Base-by-base conservation (phyloP, 1,140 invertebrate species). In the Drosophila aff. region DNA sequence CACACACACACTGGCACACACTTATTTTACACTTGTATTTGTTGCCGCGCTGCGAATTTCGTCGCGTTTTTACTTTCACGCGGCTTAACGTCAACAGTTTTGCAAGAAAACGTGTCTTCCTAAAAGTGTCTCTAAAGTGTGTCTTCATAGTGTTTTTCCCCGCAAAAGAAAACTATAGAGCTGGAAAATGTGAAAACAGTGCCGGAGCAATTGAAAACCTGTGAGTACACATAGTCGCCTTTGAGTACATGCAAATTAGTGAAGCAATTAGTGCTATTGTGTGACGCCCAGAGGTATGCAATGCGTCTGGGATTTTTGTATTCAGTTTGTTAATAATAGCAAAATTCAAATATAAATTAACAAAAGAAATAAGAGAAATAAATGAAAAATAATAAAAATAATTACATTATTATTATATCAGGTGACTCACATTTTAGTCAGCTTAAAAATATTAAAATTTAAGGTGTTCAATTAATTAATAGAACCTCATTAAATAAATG, bases 31-130 rank as follows among this genome's bases (percentile, higher is more conserved):
- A 41, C 18, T 72, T 36, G 55, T 73, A 23, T 61, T 50, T 11
- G 71, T 68, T 71, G 49, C 66, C 50, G 40, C 46, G 31, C 69
- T 71, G 33, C 58, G n/a, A 53, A 43, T 52, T 26, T 44, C 36
- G 58, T 63, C 62, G 72, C 66, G 77, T 81, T 84, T 77, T 85
- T 81, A 85, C 82, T 85, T 84, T 84, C 73, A 62, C 81, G 81
- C 73, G 81, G 33, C 16, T 74, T 4, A 68, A 71, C 46, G 58
- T 69, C 58, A 55, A 69, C 64, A 75, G 36, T 49, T 57, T 59
- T 26, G 26, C 46, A 36, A 38, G 49, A 41, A 64, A 76, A 46
- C 62, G 65, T 57, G 49, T 57, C 69, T 59, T 49, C 58, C n/a
- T 3, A 43, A n/a, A n/a, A 49, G 58, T 63, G 62, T 36, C 23